phyloP scores from a whole-genome alignment of 2,797 vertebrate species.

The Schizopygopsis malacanthus region DNA sequence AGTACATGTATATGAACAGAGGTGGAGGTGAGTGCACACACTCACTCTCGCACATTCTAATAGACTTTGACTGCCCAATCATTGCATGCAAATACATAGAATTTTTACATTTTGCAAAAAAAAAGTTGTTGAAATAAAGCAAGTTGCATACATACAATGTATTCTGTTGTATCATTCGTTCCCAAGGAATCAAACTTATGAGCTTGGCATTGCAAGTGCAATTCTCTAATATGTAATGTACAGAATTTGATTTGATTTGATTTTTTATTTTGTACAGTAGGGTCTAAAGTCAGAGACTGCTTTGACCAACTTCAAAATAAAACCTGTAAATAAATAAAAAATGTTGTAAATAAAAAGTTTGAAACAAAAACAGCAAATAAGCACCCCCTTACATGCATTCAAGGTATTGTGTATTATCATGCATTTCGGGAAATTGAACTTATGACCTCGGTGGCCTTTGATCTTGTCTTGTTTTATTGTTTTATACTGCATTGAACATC shows the following conservation, averaged over 20 bases:
- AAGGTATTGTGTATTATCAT: not conserved
- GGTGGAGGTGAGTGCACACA: not conserved
- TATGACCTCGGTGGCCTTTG: too few relatives aligned
- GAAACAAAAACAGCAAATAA: too few relatives aligned
- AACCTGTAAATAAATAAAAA: not conserved
- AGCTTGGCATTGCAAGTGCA: not conserved
- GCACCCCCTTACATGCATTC: not conserved
- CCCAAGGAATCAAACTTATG: not conserved
- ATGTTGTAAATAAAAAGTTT: not conserved
- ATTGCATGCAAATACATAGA: not conserved
- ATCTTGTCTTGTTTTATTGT: not conserved
- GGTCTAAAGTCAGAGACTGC: not conserved
- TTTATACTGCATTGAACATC: not conserved
- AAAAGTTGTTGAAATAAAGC: not conserved
- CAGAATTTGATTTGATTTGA: not conserved
- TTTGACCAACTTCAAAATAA: not conserved
- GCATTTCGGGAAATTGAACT: too few relatives aligned
- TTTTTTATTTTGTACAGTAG: not conserved
- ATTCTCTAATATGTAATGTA: not conserved
- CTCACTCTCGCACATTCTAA: not conserved
- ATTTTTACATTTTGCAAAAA: not conserved
- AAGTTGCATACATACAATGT: not conserved
- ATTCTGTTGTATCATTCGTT: not conserved
- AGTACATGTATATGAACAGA: slow-evolving; percentile 4
- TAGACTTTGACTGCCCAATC: not conserved